A percentile compares a stretch with the other conserved stretches of the same genome.
These are phyloP conservation scores for Bembecia ichneumoniformis DNA, from an alignment of 2,888 invertebrate species.

Conservation along the genomic window DNA sequence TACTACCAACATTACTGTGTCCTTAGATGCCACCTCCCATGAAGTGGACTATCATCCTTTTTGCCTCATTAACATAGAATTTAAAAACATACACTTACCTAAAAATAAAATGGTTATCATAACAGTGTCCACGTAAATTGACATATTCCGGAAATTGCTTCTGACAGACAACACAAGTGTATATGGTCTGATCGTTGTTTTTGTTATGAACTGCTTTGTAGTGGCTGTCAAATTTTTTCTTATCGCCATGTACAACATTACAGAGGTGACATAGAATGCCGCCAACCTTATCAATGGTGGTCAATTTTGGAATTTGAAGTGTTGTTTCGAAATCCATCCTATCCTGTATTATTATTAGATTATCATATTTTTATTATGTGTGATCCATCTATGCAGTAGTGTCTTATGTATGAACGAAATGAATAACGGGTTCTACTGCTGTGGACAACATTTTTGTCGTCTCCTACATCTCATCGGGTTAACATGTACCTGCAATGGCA, in stretches of 20 bases:
- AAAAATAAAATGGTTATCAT: constrained; percentile 58
- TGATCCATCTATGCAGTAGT: constrained; percentile 48
- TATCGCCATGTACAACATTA: constrained; percentile 58
- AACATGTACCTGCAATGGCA: constrained; percentile 6
- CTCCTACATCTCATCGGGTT: constrained; percentile 45
- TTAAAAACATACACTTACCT: too few species aligned
- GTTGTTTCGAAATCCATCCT: constrained; percentile 16
- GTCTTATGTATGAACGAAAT: constrained; percentile 35
- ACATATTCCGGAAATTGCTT: constrained; percentile 68
- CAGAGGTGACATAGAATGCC: constrained; percentile 74
- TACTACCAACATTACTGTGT: too few species aligned
- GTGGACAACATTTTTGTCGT: constrained; percentile 24
- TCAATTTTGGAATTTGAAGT: constrained; percentile 25
- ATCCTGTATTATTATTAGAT: constrained; percentile 6
- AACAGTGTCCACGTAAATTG: constrained; percentile 74
- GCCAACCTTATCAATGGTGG: constrained; percentile 55
- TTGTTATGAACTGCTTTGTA: constrained; percentile 47
- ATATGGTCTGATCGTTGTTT: constrained; percentile 37
- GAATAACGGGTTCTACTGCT: constrained; percentile 43
- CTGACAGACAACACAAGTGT: constrained; percentile 72
- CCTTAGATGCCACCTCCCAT: too few species aligned
- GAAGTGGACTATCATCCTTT: too few species aligned
- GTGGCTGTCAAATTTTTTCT: constrained; percentile 68
- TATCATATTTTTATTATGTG: constrained; percentile 26
- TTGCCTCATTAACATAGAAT: too few species aligned